phyloP scores from a whole-genome alignment of 2,888 invertebrate genomes.

The Plutella xylostella region DNA sequence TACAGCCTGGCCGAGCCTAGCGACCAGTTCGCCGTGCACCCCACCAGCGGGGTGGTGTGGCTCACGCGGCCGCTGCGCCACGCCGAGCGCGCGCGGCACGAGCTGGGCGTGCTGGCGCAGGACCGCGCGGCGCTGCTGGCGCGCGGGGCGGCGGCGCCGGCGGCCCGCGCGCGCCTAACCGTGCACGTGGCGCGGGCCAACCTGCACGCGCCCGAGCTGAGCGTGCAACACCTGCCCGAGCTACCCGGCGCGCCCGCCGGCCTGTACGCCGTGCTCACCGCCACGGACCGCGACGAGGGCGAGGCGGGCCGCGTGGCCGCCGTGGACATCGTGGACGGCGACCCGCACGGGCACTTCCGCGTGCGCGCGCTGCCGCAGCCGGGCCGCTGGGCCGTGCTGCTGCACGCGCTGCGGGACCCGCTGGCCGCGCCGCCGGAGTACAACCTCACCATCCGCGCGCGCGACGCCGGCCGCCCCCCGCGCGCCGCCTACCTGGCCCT shows the following conservation, averaged over 20 bases:
- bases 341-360: constrained; percentile 89
- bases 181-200: constrained; percentile 87
- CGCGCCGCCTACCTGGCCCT: constrained; percentile 83
- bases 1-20: constrained; percentile 89
- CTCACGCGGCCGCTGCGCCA: constrained; percentile 83
- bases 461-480: constrained; percentile 85
- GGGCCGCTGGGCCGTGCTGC: constrained; percentile 84
- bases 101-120: constrained; percentile 83
- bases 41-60: constrained; percentile 89
- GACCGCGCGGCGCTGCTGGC: constrained; percentile 81
- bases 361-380: constrained; percentile 72
- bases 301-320: constrained; percentile 85
- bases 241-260: constrained; percentile 86
- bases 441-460: constrained; percentile 87
- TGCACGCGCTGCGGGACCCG: constrained; percentile 81
- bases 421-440: constrained; percentile 84
- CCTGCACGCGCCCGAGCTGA: constrained; percentile 86
- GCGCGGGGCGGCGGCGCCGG: constrained; percentile 67
- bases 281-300: constrained; percentile 85
- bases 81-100: constrained; percentile 76
- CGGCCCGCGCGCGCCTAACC: constrained; percentile 82
- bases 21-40: constrained; percentile 92
- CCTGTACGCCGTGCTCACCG: constrained; percentile 90
- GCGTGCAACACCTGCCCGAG: constrained; percentile 82
- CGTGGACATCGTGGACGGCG: constrained; percentile 89